Percentiles rank a stretch among this genome's conserved stretches.
Conservation (phyloP, 2,113 vertebrate species). For the Heterotis niloticus region DNA sequence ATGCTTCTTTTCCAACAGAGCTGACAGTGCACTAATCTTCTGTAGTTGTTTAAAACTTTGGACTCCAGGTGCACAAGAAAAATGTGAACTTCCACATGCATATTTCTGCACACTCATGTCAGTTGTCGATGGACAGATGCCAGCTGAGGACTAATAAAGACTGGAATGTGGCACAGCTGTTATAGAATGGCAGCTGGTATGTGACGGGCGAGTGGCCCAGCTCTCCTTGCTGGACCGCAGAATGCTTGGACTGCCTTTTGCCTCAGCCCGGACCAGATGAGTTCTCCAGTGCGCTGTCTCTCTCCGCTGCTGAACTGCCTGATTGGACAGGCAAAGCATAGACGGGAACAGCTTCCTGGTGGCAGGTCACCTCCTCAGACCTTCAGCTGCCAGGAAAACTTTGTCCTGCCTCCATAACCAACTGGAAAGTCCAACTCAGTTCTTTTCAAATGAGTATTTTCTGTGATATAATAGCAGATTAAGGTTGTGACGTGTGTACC, state of each 20-base stretch:
- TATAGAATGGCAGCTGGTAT: neutral
- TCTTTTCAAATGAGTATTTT: too few species aligned
- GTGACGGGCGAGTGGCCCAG: constrained; percentile 29
- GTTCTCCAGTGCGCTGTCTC: neutral
- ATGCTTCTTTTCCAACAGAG: neutral
- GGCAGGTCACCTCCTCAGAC: too few species aligned
- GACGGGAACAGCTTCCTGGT: too few species aligned
- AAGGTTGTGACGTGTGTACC: too few species aligned
- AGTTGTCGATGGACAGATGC: constrained; percentile 63
- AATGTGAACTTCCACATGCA: too few species aligned
- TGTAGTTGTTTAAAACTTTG: neutral
- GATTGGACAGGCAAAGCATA: too few species aligned
- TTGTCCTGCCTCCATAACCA: too few species aligned
- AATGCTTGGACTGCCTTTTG: neutral
- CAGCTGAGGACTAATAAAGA: constrained; percentile 61
- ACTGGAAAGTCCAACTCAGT: too few species aligned
- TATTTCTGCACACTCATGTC: constrained; percentile 36
- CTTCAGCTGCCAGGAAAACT: too few species aligned
- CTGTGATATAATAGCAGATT: too few species aligned
- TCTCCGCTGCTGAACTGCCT: neutral
- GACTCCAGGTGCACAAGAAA: neutral
- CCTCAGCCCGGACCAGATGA: neutral
- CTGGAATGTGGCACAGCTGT: constrained; percentile 53
- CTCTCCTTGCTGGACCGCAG: neutral
- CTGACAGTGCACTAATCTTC: neutral